A percentile compares a stretch with the other conserved stretches of the same genome.
Evolutionary conservation across 2,797 vertebrate genomes (phyloP).

Genomic region (Erpetoichthys calabaricus): DNA sequence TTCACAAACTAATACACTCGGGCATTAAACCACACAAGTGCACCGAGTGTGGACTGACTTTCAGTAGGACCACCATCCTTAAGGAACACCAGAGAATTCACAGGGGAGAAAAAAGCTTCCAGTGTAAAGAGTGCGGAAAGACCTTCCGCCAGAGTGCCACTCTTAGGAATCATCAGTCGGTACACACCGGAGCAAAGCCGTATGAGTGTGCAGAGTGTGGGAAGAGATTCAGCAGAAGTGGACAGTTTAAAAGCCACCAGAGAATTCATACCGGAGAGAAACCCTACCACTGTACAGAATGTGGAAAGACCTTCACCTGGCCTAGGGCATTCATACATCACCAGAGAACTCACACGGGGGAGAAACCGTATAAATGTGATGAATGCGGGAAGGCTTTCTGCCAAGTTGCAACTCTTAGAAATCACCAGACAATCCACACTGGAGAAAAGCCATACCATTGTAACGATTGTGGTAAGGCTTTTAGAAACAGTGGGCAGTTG

Average conservation of each 20-base stretch:
- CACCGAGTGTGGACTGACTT: constrained; percentile 4
- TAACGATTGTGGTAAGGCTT: constrained; percentile 4
- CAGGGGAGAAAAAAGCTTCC: too few relatives aligned
- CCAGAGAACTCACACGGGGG: background rate
- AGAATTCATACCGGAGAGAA: too few relatives aligned
- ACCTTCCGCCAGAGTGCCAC: too few relatives aligned
- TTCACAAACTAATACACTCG: constrained; percentile 9
- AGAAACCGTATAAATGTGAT: background rate
- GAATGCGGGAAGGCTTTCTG: constrained; percentile 5
- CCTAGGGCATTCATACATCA: constrained; percentile 7
- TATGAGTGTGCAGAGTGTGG: too few relatives aligned
- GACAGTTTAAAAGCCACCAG: too few relatives aligned
- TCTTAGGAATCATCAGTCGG: too few relatives aligned
- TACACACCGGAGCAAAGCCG: too few relatives aligned
- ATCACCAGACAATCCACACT: constrained; percentile 11
- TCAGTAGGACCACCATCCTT: constrained; percentile 13
- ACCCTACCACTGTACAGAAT: constrained; percentile 4
- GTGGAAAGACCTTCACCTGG: constrained; percentile 13
- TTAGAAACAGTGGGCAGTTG: constrained; percentile 12
- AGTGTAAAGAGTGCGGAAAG: too few relatives aligned
- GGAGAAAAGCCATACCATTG: constrained; percentile 3
- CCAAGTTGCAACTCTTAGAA: constrained; percentile 8
- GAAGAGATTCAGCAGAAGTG: too few relatives aligned
- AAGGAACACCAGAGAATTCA: constrained; percentile 11
- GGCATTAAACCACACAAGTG: constrained; percentile 2